Conservation (phyloP, 2,113 vertebrate genomes). For the Petrocephalus microphthalmus region DNA sequence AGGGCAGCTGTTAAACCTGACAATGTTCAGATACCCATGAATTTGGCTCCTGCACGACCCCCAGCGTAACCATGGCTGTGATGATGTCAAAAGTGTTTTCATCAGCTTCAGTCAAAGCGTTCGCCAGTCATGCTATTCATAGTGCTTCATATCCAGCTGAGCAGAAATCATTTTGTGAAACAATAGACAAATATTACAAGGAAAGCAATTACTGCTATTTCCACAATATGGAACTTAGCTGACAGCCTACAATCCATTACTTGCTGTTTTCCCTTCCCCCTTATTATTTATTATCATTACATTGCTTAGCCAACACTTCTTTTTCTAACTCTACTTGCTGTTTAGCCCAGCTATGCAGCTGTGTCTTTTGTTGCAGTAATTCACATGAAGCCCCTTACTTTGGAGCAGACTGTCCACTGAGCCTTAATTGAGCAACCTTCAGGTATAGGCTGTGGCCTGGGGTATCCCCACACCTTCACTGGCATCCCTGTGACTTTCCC, state of each 20-base stretch:
- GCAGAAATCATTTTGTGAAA: background rate
- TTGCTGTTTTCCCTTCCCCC: background rate
- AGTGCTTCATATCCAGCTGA: background rate
- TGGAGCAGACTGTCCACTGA: background rate
- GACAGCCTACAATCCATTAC: slow-evolving; percentile 6
- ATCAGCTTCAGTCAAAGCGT: background rate
- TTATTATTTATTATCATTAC: slow-evolving; percentile 3
- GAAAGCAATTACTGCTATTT: background rate
- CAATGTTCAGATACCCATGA: background rate
- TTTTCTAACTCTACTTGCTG: background rate
- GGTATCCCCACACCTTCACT: background rate
- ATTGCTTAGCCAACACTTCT: background rate
- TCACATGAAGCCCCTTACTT: background rate
- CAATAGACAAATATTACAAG: slow-evolving; percentile 6
- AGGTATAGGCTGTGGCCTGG: background rate
- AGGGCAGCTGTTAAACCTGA: background rate
- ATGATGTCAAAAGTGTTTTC: background rate
- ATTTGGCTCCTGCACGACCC: background rate
- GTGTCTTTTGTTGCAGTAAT: background rate
- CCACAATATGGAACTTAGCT: background rate
- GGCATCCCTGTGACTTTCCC: background rate
- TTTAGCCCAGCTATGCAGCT: background rate
- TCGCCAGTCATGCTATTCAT: background rate
- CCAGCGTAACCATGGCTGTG: background rate
- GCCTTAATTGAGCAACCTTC: background rate